phyloP scores from a whole-genome alignment of 1,140 invertebrate genomes.

The Pseudomyrmex pallidus region DNA sequence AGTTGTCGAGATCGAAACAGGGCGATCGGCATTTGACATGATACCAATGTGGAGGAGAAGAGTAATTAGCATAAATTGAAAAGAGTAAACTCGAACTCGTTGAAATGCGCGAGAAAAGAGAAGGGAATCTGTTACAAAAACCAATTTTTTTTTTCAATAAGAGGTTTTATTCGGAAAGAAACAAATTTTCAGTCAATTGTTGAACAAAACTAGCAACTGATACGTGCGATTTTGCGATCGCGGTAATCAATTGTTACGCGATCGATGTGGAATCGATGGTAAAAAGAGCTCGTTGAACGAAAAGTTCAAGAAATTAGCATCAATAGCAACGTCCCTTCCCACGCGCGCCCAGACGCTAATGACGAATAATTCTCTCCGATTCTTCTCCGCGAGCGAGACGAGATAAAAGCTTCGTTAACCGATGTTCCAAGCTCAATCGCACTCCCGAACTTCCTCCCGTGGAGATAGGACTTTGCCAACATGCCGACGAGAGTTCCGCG shows the following conservation, averaged over 20 bases:
- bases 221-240: neutral
- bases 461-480: slow-evolving; percentile 40
- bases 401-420: slow-evolving; percentile 60
- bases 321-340: slow-evolving; percentile 21
- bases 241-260: neutral
- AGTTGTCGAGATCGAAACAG: slow-evolving; percentile 41
- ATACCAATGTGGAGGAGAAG: neutral
- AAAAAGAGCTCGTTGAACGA: slow-evolving; percentile 25
- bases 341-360: slow-evolving; percentile 7
- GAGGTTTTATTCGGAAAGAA: neutral
- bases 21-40: slow-evolving; percentile 31
- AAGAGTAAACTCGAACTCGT: no score
- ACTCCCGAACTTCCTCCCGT: slow-evolving; percentile 49
- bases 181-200: neutral
- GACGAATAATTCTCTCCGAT: slow-evolving; percentile 60
- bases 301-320: slow-evolving; percentile 54
- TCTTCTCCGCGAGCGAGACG: slow-evolving; percentile 38
- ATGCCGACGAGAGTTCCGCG: slow-evolving; percentile 65
- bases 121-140: neutral
- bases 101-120: no score
- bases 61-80: slow-evolving; percentile 17
- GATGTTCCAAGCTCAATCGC: slow-evolving; percentile 23
- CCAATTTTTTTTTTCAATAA: neutral
- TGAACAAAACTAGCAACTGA: neutral
- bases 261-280: neutral